phyloP scores from a whole-genome alignment of 2,888 invertebrate genomes.

The Thereva unica region DNA sequence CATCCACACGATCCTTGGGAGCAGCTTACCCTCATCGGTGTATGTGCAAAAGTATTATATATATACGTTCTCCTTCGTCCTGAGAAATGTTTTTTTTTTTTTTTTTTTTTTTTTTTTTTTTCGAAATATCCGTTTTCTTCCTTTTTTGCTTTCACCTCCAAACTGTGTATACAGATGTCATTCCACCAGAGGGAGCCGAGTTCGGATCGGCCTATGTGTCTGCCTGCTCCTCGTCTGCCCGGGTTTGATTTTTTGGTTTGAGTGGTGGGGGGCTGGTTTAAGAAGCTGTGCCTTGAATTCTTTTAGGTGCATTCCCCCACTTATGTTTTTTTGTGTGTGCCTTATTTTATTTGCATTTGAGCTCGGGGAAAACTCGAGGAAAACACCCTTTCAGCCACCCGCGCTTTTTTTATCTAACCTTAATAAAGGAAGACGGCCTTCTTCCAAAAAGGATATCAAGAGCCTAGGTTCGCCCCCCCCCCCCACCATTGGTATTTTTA shows the following conservation, averaged over 20 bases:
- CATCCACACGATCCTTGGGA: too few species aligned
- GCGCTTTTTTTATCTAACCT: not conserved
- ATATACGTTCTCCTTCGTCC: constrained; percentile 14
- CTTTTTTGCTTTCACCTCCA: constrained; percentile 33
- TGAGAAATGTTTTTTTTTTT: constrained; percentile 24
- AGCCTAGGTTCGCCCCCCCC: constrained; percentile 13
- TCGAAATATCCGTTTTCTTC: constrained; percentile 12
- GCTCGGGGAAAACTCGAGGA: constrained; percentile 22
- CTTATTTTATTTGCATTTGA: constrained; percentile 33
- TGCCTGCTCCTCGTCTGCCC: constrained; percentile 13
- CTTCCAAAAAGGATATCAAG: constrained; percentile 2
- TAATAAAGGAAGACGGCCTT: not conserved
- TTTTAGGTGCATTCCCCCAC: too few species aligned
- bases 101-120: constrained; percentile 20
- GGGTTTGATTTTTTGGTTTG: constrained; percentile 19
- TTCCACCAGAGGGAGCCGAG: not conserved
- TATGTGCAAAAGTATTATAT: too few species aligned
- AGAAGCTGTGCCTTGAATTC: too few species aligned
- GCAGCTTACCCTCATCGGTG: too few species aligned
- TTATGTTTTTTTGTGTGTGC: constrained; percentile 3
- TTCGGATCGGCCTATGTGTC: constrained; percentile 21
- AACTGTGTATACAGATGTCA: constrained; percentile 18
- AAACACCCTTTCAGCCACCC: constrained; percentile 14
- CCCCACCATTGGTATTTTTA: constrained; percentile 12
- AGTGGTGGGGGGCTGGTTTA: not conserved